A percentile compares a stretch with the other conserved stretches of the same genome.
Evolutionary conservation across 1,140 invertebrate species (phyloP).

Genomic region (Trichonephila clavata): DNA sequence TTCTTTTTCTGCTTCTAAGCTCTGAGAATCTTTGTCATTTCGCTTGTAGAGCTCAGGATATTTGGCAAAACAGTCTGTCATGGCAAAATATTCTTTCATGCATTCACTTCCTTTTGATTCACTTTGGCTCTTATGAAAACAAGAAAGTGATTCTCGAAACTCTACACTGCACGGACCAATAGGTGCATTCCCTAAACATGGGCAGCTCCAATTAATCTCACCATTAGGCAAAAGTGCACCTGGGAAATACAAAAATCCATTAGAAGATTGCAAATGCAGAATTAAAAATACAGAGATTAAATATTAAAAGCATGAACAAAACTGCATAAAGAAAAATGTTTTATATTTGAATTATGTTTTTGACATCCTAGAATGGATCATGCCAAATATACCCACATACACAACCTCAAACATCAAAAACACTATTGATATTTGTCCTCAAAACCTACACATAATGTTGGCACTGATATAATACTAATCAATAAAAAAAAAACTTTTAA

Average conservation of each 20-base stretch:
- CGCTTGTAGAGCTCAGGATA: conserved; percentile 93
- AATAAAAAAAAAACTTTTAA: no score
- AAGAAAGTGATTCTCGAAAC: conserved; percentile 94
- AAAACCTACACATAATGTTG: no score
- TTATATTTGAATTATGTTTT: no score
- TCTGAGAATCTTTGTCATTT: conserved; percentile 78
- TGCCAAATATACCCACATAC: no score
- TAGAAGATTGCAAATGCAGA: neutral
- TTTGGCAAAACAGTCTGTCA: conserved; percentile 95
- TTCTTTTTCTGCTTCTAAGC: neutral
- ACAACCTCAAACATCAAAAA: no score
- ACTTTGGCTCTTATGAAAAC: conserved; percentile 92
- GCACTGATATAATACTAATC: no score
- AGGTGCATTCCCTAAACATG: conserved; percentile 96
- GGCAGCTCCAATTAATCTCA: conserved; percentile 98
- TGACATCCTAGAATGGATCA: no score
- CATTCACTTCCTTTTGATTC: conserved; percentile 95
- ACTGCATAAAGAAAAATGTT: no score
- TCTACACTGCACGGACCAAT: conserved; percentile 96
- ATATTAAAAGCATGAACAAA: no score
- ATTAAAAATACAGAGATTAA: no score
- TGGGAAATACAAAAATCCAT: conserved; percentile 79
- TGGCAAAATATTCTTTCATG: conserved; percentile 92
- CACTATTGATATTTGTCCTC: no score
- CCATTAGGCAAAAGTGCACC: conserved; percentile 93